Percentiles rank a stretch among this genome's conserved stretches.
These are phyloP conservation scores for Suncus etruscus DNA, from an alignment of 2,113 vertebrate genomes.

Conservation along the genomic window DNA sequence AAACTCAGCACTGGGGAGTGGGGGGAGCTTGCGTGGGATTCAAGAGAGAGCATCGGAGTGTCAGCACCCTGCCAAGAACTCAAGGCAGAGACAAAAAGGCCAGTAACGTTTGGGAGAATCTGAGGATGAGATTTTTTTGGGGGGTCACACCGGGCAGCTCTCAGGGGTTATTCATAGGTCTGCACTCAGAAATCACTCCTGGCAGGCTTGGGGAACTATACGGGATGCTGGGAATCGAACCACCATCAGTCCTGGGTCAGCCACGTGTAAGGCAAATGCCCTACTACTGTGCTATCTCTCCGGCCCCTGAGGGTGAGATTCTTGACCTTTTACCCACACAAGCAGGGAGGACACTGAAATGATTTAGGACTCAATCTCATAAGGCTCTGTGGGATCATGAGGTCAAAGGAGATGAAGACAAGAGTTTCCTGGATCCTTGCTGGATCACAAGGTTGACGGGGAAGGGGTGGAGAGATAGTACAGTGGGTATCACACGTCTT, in stretches of 20 bases:
- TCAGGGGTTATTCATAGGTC: too few species aligned
- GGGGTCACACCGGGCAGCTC: too few species aligned
- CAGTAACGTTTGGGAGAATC: conserved; percentile 1
- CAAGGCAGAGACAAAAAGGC: background rate
- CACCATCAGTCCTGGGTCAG: too few species aligned
- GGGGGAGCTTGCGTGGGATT: background rate
- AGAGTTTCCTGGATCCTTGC: background rate
- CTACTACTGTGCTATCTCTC: too few species aligned
- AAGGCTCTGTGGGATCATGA: background rate
- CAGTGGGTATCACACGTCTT: too few species aligned
- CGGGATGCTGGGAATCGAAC: too few species aligned
- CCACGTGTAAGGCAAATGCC: too few species aligned
- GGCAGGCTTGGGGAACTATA: too few species aligned
- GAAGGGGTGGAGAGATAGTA: too few species aligned
- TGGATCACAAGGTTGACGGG: background rate
- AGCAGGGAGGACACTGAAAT: background rate
- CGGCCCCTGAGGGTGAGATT: background rate
- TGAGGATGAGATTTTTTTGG: background rate
- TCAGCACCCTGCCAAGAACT: background rate
- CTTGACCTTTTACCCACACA: background rate
- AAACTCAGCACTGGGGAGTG: background rate
- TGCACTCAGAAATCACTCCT: too few species aligned
- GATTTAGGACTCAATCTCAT: background rate
- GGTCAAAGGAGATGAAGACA: conserved; percentile 19
- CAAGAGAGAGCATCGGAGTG: background rate